Base-by-base conservation (phyloP, 2,113 vertebrate genomes). In the Terrapene triunguis region DNA sequence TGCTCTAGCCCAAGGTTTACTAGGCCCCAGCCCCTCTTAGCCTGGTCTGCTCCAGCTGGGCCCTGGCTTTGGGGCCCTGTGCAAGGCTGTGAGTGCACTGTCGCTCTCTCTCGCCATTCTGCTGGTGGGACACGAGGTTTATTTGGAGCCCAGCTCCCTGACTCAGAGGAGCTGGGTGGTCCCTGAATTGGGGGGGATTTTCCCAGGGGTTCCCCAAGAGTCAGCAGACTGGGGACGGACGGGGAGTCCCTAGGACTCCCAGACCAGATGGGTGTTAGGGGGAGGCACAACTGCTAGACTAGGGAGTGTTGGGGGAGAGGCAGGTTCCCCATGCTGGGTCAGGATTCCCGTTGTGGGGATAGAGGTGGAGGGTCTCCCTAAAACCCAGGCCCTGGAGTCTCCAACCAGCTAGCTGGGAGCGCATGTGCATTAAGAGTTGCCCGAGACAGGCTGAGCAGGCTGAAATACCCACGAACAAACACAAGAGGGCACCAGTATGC, bases 161-260 rank as follows among this genome's bases (percentile, higher is more conserved):
- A n/a, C 32, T 65, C 32, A 35, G 62, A 32, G 35, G 14, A n/a
- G 6, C 3, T 69, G 16, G 62, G 16, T 7, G 62, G 32, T 14
- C 3, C 62, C 32, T n/a, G 16, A 69, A 69, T 17, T 17, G 11
- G 59, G 29, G 24, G 62, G 35, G 29, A 17, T 35, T 69, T n/a
- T n/a, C 27, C 29, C 2, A 69, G 62, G 62, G 35, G 13, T 19
- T 17, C 62, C 25, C 35, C 16, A 69, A 8, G 59, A 35, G 14
- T 17, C 62, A 35, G 29, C 14, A 35, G 29, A 16, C 22, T 62
- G 59, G 62, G 62, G 59, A 22, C 8, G 14, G 59, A 22, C 14
- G 1, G 4, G 14, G 5, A 50, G 53, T 4, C 3, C 1, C 16
- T 5, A 2, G 42, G 55, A 12, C 4, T 16, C 25, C 54, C 82